Evolutionary conservation across 2,797 vertebrate species (phyloP), one percentile per base, ranked within the genome.

Genomic region (Intellagama lesueurii): DNA sequence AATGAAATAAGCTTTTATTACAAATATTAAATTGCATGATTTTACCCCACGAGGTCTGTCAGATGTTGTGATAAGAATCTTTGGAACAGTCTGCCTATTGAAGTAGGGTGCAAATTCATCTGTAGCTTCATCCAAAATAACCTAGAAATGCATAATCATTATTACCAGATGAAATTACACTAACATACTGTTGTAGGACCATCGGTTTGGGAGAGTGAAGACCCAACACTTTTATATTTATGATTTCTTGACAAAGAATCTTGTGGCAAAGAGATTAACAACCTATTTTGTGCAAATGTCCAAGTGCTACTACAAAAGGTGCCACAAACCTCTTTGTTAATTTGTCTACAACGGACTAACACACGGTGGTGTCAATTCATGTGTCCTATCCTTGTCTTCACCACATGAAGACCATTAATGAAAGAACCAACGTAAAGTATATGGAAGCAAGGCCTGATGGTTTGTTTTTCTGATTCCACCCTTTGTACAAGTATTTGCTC

Each of bases 81-180:
- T 99, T 30, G 99, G 99, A 94, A 98, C 97, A 2, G 98, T 98
- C 81, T 99, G 94, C 88, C 98, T 98, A 28, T 99, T 99, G 93
- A 99, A 99, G 91, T 99, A 99, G n/a, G 99, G 96, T 49, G 98
- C 98, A 97, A 99, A 99, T 95, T 99, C 99, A 97, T 99, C 99
- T 5, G 98, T 99, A 93, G 97, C 98, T 95, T 99, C 98, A 87
- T 99, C 99, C 94, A 98, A 99, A 85, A 98, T 98, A 93, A 99
- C 97, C 99, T 99, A 90, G 17, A 94, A 95, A 90, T 75, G 94
- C 19, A 91, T 14, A 90, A 92, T 85, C 83, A 56, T 87, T 88
- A 80, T 30, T 40, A 68, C 7, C 64, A 8, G 16, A 40, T 49
- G 77, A 88, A 81, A 47, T 16, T 44, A 80, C 7, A 89, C 24